Base-by-base conservation (phyloP, 64 coral and sea anemone species). In the Trachythela sp. region DNA sequence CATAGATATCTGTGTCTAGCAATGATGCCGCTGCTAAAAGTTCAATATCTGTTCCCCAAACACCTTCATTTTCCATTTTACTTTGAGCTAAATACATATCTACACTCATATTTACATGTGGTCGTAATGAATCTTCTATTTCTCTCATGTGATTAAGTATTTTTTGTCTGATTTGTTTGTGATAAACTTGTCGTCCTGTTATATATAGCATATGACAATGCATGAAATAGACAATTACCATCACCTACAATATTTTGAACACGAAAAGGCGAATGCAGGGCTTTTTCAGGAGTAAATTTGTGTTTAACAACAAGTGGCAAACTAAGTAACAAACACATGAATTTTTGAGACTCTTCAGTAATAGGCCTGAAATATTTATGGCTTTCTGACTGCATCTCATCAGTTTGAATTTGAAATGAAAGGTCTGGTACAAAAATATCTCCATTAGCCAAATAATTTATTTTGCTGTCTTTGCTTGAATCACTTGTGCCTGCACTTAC, bases 21-120 rank as follows among this genome's bases (percentile, higher is more conserved):
- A 59, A n/a, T 59, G 54, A 59, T 59, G 54, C 54, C 18, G 54
- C 54, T 59, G 54, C 18, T 59, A 59, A 59, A 59, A 59, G 14
- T n/a, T 59, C 54, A 59, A 59, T 22, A 77, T 77, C 54, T 59
- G 54, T 59, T n/a, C n/a, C n/a, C n/a, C n/a, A n/a, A n/a, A n/a
- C n/a, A n/a, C n/a, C n/a, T n/a, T n/a, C n/a, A n/a, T n/a, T n/a
- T n/a, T n/a, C n/a, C n/a, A n/a, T n/a, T n/a, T n/a, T n/a, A n/a
- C n/a, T n/a, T n/a, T n/a, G n/a, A n/a, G n/a, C n/a, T n/a, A n/a
- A n/a, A n/a, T n/a, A n/a, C n/a, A n/a, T n/a, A n/a, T n/a, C n/a
- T n/a, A n/a, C n/a, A n/a, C n/a, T n/a, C n/a, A n/a, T n/a, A n/a
- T n/a, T n/a, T n/a, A n/a, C n/a, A n/a, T 11, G 54, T 59, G 54